Evolutionary conservation across 2,113 vertebrate species (phyloP), one percentile per base, ranked within the genome.

Genomic region (Microcebus ravelobensis): DNA sequence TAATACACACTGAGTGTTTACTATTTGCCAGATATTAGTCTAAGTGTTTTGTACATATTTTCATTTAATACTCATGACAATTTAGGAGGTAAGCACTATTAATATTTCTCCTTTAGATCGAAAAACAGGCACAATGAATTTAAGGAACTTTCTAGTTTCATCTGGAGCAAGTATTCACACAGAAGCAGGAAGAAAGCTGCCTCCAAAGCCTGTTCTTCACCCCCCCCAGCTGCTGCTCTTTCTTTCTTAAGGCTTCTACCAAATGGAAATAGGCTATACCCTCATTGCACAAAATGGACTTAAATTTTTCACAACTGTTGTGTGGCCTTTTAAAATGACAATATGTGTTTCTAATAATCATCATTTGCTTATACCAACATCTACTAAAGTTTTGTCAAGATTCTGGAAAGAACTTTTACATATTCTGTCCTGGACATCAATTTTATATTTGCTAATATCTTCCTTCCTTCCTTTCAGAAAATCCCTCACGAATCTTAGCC

Each of bases 391-490:
- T 85, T 80, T 61, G 48, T 83, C 29, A 67, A 45, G 15, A 8
- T 96, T 61, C 61, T 55, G 57, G 20, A 45, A 55, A 73, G 4
- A 65, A 81, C 12, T 31, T 14, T 85, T 8, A 4, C 4, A 18
- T 21, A 39, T 52, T 20, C 20, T 67, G 6, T 93, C 4, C 5
- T 21, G 2, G 23, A 63, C 42, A 95, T 55, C 76, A 61, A 12
- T 81, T 94, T 87, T 29, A 63, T 68, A 88, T 87, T 91, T 90
- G 48, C 14, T 92, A 52, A 45, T 57, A 34, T 70, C 59, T 80
- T 76, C 25, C 25, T 3, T 76, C 25, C 25, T 3, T 39, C 11
- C 31, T 91, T 85, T 83, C 36, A 39, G 18, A 88, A 34, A 71
- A 76, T 8, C 1, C 67, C 3, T 76, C 9, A 12, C 5, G 74